Evolutionary conservation across 1,140 invertebrate species (phyloP).

Genomic region (Lepidostoma basale): DNA sequence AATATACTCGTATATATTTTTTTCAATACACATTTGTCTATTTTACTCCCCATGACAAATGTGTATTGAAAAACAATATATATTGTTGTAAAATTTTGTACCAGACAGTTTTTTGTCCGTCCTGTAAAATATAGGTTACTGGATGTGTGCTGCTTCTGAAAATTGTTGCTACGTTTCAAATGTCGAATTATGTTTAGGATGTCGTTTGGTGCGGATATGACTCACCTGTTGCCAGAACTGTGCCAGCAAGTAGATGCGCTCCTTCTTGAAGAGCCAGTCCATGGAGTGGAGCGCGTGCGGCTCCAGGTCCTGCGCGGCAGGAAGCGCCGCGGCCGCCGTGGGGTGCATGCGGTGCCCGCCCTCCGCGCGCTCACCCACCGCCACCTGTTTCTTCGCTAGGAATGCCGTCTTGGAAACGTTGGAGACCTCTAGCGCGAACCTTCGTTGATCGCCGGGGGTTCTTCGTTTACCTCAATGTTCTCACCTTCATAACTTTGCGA

Average conservation of each 20-base stretch:
- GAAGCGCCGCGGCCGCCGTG: slow-evolving; percentile 76
- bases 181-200: no score
- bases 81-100: no score
- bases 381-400: slow-evolving; percentile 37
- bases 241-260: slow-evolving; percentile 87
- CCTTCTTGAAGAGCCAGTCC: slow-evolving; percentile 95
- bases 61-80: no score
- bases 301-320: slow-evolving; percentile 73
- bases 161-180: no score
- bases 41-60: no score
- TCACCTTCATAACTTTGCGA: slow-evolving; percentile 27
- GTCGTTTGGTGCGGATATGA: no score
- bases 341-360: slow-evolving; percentile 70
- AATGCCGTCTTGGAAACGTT: slow-evolving; percentile 40
- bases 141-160: no score
- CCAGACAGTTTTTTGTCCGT: no score
- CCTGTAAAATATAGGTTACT: no score
- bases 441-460: not conserved
- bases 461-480: slow-evolving; percentile 11
- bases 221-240: slow-evolving; percentile 94
- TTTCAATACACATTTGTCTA: no score
- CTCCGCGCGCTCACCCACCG: slow-evolving; percentile 37
- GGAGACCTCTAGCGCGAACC: slow-evolving; percentile 1
- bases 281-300: slow-evolving; percentile 87
- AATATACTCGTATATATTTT: no score